Evolutionary conservation across 2,113 vertebrate genomes (phyloP).

Genomic region (Malurus cyaneus): DNA sequence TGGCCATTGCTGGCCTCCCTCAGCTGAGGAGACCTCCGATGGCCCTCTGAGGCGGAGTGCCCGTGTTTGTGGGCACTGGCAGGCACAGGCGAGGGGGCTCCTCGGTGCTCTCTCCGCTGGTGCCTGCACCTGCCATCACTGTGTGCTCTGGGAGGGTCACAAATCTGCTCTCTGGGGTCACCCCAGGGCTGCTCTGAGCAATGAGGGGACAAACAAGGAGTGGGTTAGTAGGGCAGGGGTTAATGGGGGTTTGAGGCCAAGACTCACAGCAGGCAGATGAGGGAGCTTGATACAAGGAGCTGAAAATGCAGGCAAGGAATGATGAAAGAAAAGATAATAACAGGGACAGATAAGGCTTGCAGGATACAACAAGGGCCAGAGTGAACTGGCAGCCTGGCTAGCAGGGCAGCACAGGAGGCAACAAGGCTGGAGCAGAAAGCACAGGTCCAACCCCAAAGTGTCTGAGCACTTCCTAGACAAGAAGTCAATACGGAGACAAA

Average conservation of each 20-base stretch:
- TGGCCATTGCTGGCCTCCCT: background rate
- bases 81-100: background rate
- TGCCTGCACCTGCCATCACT: background rate
- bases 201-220: conserved; percentile 62
- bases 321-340: background rate
- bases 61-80: background rate
- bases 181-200: conserved; percentile 74
- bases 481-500: background rate
- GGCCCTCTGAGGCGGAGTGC: background rate
- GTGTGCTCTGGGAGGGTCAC: conserved; percentile 34
- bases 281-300: background rate
- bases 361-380: background rate
- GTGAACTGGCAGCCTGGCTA: background rate
- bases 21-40: background rate
- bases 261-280: background rate
- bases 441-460: background rate
- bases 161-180: conserved; percentile 68
- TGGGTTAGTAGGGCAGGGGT: conserved; percentile 46
- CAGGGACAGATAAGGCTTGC: background rate
- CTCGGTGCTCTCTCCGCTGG: conserved; percentile 4
- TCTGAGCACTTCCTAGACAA: background rate
- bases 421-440: background rate
- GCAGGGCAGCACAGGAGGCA: background rate
- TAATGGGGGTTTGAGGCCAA: background rate
- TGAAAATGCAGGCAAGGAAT: background rate